Evolutionary conservation across 1,140 invertebrate species (phyloP).

Genomic region (Diuraphis noxia): DNA sequence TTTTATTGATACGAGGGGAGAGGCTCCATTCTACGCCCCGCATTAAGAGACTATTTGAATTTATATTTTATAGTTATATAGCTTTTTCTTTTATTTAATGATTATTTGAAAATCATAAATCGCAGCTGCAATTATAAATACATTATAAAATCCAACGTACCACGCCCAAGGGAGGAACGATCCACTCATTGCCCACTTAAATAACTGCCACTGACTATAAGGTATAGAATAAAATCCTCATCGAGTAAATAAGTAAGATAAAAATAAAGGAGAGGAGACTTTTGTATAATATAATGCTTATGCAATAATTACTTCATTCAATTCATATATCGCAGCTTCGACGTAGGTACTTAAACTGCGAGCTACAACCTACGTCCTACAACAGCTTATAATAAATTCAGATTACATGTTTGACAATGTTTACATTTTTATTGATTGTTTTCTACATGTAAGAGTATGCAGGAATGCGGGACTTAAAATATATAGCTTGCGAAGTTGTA

Average conservation of each 20-base stretch:
- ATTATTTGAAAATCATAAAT: background rate
- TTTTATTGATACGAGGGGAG: background rate
- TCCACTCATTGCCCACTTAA: background rate
- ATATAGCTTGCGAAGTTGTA: no score
- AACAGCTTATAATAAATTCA: no score
- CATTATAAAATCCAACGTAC: background rate
- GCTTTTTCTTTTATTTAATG: no score
- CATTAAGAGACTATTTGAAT: background rate
- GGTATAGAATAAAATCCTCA: background rate
- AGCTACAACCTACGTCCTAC: no score
- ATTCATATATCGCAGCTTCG: no score
- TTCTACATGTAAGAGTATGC: no score
- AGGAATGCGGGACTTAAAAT: no score
- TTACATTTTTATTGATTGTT: no score
- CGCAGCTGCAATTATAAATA: background rate
- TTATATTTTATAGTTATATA: background rate
- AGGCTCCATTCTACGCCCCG: background rate
- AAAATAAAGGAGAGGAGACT: background rate
- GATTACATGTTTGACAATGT: no score
- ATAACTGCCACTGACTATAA: background rate
- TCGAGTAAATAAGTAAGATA: background rate
- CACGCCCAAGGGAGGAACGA: background rate
- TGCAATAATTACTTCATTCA: no score
- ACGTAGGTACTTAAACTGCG: no score
- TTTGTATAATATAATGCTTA: no score